These are phyloP conservation scores for Musca vetustissima DNA, from an alignment of 1,140 invertebrate genomes.

Conservation along the genomic window DNA sequence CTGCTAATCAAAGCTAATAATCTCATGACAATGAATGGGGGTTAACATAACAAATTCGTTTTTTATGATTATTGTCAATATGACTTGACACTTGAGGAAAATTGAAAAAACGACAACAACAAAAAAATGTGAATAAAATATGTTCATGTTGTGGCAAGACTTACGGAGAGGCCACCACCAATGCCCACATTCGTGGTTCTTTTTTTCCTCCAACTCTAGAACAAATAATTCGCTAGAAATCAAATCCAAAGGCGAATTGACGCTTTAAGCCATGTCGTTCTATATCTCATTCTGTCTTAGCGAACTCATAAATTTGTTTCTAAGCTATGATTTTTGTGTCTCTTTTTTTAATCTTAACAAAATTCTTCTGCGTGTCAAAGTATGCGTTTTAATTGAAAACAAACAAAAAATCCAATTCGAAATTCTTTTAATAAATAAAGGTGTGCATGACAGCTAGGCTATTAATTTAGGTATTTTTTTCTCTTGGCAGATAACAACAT, in stretches of 20 bases:
- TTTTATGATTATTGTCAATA: conserved; percentile 24
- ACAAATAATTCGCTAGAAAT: too few species aligned
- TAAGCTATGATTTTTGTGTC: too few species aligned
- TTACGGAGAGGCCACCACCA: not conserved
- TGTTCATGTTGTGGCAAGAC: too few species aligned
- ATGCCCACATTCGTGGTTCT: conserved; percentile 13
- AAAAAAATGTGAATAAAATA: not conserved
- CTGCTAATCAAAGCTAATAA: conserved; percentile 22
- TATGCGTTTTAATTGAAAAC: conserved; percentile 14
- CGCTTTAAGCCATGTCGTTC: not conserved
- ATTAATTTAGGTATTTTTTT: not conserved
- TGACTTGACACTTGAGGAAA: conserved; percentile 19
- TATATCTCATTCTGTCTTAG: not conserved
- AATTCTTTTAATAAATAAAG: conserved; percentile 20
- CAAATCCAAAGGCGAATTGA: too few species aligned
- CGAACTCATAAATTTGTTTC: not conserved
- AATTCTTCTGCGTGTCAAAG: conserved; percentile 10
- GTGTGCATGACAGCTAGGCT: conserved; percentile 4
- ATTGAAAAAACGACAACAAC: too few species aligned
- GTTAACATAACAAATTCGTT: conserved; percentile 22
- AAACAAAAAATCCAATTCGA: not conserved
- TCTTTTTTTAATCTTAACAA: not conserved
- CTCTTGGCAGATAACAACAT: not conserved
- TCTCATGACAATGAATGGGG: conserved; percentile 17
- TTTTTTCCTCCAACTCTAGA: not conserved